Evolutionary conservation across 1,140 invertebrate species (phyloP).

Genomic region (Ceratina australensis): DNA sequence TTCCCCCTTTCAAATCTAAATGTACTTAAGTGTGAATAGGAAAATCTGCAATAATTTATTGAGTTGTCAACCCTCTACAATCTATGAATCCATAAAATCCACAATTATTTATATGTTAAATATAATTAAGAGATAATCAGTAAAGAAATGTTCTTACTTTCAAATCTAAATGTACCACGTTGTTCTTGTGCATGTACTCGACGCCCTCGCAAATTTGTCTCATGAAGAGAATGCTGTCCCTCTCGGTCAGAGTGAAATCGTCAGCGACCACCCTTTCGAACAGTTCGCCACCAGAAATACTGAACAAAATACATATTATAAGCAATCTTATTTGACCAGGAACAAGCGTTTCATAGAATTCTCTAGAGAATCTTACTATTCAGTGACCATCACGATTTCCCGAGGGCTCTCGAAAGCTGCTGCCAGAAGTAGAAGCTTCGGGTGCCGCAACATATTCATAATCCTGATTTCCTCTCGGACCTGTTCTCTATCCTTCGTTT

Average conservation of each 20-base stretch:
- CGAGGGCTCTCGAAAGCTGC: constrained; percentile 92
- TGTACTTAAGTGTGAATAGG: too few relatives aligned
- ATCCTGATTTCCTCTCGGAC: constrained; percentile 95
- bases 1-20: too few relatives aligned
- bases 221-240: constrained; percentile 94
- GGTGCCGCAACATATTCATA: constrained; percentile 94
- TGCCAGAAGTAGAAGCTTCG: constrained; percentile 92
- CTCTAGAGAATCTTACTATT: constrained; percentile 88
- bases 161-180: constrained; percentile 93
- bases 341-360: constrained; percentile 8
- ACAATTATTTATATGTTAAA: too few relatives aligned
- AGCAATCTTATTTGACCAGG: not conserved
- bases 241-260: constrained; percentile 94
- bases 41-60: too few relatives aligned
- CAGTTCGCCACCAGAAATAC: constrained; percentile 94
- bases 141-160: constrained; percentile 84
- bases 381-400: constrained; percentile 95
- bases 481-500: constrained; percentile 89
- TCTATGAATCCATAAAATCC: not conserved
- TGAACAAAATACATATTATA: constrained; percentile 67
- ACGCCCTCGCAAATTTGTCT: constrained; percentile 94
- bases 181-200: constrained; percentile 92
- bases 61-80: too few relatives aligned
- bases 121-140: too few relatives aligned
- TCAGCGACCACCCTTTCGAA: constrained; percentile 95